phyloP scores from a whole-genome alignment of 2,797 vertebrate species.

The Hippoglossus hippoglossus region DNA sequence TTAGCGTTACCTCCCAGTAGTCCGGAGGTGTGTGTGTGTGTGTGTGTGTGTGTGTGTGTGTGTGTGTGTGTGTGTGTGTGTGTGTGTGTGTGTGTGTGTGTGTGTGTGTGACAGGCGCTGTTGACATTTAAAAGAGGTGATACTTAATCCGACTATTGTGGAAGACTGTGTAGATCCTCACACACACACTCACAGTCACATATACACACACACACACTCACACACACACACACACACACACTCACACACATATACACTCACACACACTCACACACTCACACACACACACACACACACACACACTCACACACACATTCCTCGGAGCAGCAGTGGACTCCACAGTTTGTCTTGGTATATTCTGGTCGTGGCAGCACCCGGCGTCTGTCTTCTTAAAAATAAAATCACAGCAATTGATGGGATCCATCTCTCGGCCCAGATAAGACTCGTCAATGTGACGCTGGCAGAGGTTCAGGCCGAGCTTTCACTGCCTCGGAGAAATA shows the following conservation, averaged over 20 bases:
- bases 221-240: constrained; percentile 10
- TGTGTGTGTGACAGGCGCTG: constrained; percentile 33
- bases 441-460: constrained; percentile 79
- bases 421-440: constrained; percentile 68
- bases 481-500: constrained; percentile 78
- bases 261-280: constrained; percentile 12
- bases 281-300: constrained; percentile 5
- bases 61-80: neutral
- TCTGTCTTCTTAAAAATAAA: constrained; percentile 65
- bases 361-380: neutral
- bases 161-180: constrained; percentile 11
- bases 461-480: constrained; percentile 78
- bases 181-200: constrained; percentile 1
- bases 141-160: constrained; percentile 54
- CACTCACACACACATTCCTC: constrained; percentile 20
- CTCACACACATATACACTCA: constrained; percentile 5
- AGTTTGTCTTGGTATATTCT: neutral
- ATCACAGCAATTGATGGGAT: constrained; percentile 39
- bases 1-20: constrained; percentile 77
- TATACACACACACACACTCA: constrained; percentile 6
- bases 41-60: neutral
- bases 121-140: constrained; percentile 59
- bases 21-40: constrained; percentile 56
- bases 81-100: constrained; percentile 13
- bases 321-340: neutral